Evolutionary conservation across 2,113 vertebrate species (phyloP).

Genomic region (Puffinus mauretanicus): DNA sequence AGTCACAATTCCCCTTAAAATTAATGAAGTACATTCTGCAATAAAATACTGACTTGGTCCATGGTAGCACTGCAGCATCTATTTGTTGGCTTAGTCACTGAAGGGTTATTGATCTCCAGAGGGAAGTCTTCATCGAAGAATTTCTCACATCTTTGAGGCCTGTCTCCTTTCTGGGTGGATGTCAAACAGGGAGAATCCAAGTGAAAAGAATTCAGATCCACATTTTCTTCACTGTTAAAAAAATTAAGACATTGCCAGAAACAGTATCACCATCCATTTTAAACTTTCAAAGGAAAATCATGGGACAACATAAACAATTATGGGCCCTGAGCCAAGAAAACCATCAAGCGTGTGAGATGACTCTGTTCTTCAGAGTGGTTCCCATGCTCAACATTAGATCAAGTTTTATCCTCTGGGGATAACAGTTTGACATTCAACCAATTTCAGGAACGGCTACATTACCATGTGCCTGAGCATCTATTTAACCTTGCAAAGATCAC

Average conservation of each 20-base stretch:
- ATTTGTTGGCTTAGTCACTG: not conserved
- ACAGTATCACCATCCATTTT: not conserved
- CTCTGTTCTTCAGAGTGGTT: not conserved
- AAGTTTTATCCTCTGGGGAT: not conserved
- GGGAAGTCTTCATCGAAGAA: not conserved
- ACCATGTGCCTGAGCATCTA: not conserved
- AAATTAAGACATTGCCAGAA: not conserved
- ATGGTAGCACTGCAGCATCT: not conserved
- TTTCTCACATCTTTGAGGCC: not conserved
- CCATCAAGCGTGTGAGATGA: not conserved
- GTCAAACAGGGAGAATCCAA: conserved; percentile 15
- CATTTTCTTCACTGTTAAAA: conserved; percentile 36
- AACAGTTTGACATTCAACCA: not conserved
- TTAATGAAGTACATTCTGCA: not conserved
- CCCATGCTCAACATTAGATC: not conserved
- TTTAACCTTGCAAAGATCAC: not conserved
- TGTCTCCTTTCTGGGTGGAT: not conserved
- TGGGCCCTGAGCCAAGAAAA: not conserved
- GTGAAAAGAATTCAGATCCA: not conserved
- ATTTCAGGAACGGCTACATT: not conserved
- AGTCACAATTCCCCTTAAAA: not conserved
- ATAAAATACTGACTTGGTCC: conserved; percentile 49
- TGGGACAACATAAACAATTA: not conserved
- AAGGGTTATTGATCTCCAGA: conserved; percentile 6
- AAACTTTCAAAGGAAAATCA: not conserved